Evolutionary conservation across 2,888 invertebrate species (phyloP), one percentile per base, ranked within the genome.

Genomic region (Apomyelois bistriatella): DNA sequence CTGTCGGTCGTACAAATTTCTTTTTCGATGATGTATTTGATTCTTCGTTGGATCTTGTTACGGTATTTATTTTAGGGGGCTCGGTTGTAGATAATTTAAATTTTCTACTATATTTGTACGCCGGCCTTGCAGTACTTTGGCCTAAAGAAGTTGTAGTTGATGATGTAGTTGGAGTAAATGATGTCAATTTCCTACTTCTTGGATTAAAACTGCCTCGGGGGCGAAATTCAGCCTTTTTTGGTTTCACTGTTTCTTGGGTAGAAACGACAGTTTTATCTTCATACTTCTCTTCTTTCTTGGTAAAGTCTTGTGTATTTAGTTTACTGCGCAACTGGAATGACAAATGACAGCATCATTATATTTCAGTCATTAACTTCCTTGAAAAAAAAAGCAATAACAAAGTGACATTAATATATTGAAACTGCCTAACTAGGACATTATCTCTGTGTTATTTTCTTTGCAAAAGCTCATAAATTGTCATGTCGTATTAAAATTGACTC

Each of bases 31-130:
- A 50, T 48, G 61, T 70, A 51, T 57, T 76, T 17, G 62, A 59
- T 59, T 79, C 80, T 43, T 69, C 54, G 28, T 74, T 82, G 22
- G 38, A 70, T 59, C 77, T 77, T 22, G 58, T 54, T 48, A 62
- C 54, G 13, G 53, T 66, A 54, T 78, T 79, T 42, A 54, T 54
- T 53, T 64, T 72, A 3, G 84, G 65, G 43, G 70, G 51, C 54
- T 72, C 76, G 10, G 79, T 76, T 17, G 82, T 74, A 17, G 76
- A 73, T 12, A 66, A 58, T 73, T 86, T 86, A 43, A 80, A 75
- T 70, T 85, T 89, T 69, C 88, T 79, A 52, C 63, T 86, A 57
- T 75, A 89, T 65, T 87, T 90, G 28, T 74, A 77, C 9, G 61
- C 49, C 9, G 70, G 64, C 62, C 74, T 82, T 64, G 79, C 77